Evolutionary conservation across 2,113 vertebrate species (phyloP), one percentile per base, ranked within the genome.

Genomic region (Colistium nudipinnis): DNA sequence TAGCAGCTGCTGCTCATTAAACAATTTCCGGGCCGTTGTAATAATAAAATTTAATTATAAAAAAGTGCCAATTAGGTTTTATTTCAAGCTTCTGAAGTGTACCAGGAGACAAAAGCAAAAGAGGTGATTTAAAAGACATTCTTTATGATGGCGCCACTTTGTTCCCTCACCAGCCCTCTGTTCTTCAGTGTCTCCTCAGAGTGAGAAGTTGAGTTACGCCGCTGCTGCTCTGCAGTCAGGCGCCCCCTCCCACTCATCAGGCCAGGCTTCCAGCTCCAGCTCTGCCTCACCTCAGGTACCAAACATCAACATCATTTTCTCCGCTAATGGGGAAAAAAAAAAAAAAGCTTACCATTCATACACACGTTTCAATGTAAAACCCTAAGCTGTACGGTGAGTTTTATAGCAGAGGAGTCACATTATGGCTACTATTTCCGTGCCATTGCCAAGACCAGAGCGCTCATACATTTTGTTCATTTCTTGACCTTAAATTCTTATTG

Each of bases 161-260:
- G 20, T 67, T 67, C 7, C 27, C 61, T 80, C 39, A 70, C 33
- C 6, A 6, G 12, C 38, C 14, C 24, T 54, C 6, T 73, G 13
- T 41, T 10, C 44, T 24, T 70, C 14, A 88, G 88, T 70, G 67
- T 94, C 92, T 62, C 85, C 90, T 13, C 90, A 91, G 70, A 93
- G 72, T 13, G 88, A 93, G 48, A 92, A 92, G 16, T 66, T 95
- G 79, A 96, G 93, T 83, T 97, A 96, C 0, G 96, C 96, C 12
- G 85, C 93, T 0, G 94, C 91, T 2, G 89, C 95, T 0, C 88
- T 97, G 61, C 94, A 96, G 78, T 83, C 92, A 9, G 78, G 87
- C 3, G 43, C 78, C 30, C 64, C 74, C 74, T 59, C 89, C 33
- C 62, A 65, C 22, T 63, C 88, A 8, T 49, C 88, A 8, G 38